Base-by-base conservation (phyloP, 2,797 vertebrate genomes). In the Halcyon badia region DNA sequence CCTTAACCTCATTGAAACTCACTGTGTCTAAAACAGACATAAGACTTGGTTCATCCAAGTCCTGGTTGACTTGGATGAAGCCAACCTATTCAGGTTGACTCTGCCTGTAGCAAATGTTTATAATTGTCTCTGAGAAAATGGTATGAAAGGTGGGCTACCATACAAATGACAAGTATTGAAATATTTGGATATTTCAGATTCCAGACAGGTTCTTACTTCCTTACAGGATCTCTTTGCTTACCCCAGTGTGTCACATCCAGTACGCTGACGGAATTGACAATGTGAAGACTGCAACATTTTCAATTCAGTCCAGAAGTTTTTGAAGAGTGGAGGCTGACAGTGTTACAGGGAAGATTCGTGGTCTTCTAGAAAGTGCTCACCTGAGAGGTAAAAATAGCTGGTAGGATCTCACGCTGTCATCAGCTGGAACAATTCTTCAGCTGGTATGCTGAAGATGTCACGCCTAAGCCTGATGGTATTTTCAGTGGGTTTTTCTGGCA, bases 1-100 rank as follows among this genome's bases (percentile, higher is more conserved):
- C 66, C 42, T 93, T 93, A 91, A 86, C 56, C 56, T 92, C 52
- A 68, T 89, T 89, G 52, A 87, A 81, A 77, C 33, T 84, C 48
- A 49, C 22, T 95, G 76, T 90, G 13, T 87, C 51, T 70, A 75
- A 93, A 95, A 44, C 7, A 33, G 22, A 58, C 35, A 11, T 28
- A 39, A 5, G 28, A 79, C 64, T 95, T 91, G 89, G 46, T 72
- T 86, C 24, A 41, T n/a, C 30, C 24, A 83, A 77, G 30, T 56
- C 22, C 18, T 77, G 39, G 42, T 42, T 42, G 42, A 42, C 42
- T 18, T 42, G 17, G 42, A 42, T 42, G 17, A 42, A 42, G 42
- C 17, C 42, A 42, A 42, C 42, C 42, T 17, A 42, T 42, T 42
- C 42, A 18, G 5, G 4, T n/a, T 56, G 25, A 33, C 22, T 86